A percentile compares a stretch with the other conserved stretches of the same genome.
phyloP scores from a whole-genome alignment of 1,140 invertebrate species.

The Rhizoglyphus robini region DNA sequence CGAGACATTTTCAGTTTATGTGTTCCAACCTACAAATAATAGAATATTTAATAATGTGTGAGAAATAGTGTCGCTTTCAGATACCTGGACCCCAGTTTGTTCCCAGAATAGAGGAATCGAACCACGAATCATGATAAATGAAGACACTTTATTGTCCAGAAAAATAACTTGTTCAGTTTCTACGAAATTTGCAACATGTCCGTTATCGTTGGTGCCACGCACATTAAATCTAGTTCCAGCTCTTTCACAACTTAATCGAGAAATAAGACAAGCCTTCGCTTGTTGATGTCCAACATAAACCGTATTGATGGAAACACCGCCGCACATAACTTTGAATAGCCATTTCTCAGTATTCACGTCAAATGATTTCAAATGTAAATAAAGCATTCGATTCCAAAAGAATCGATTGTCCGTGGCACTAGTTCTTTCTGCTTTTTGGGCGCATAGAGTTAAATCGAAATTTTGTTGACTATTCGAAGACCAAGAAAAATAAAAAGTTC shows the following conservation, averaged over 20 bases:
- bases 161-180: conserved; percentile 96
- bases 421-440: conserved; percentile 65
- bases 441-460: conserved; percentile 80
- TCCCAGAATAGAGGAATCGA: conserved; percentile 98
- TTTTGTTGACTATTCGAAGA: conserved; percentile 31
- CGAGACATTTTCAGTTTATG: conserved; percentile 95
- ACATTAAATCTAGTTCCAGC: conserved; percentile 94
- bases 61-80: conserved; percentile 8
- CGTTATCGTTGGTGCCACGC: conserved; percentile 94
- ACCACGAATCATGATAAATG: conserved; percentile 63
- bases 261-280: conserved; percentile 82
- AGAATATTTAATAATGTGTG: background rate
- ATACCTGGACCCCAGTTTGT: conserved; percentile 90
- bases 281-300: conserved; percentile 85
- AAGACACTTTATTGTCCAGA: conserved; percentile 58
- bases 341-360: conserved; percentile 73
- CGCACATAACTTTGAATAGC: conserved; percentile 86
- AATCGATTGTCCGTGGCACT: conserved; percentile 78
- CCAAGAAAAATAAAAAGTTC: conserved; percentile 93
- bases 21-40: conserved; percentile 77
- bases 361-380: conserved; percentile 76
- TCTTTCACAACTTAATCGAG: conserved; percentile 86
- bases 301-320: conserved; percentile 85
- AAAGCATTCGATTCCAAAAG: conserved; percentile 82
- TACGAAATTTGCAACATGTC: conserved; percentile 98